Base-by-base conservation (phyloP, 1,140 invertebrate species). In the Trichonephila clavipes region DNA sequence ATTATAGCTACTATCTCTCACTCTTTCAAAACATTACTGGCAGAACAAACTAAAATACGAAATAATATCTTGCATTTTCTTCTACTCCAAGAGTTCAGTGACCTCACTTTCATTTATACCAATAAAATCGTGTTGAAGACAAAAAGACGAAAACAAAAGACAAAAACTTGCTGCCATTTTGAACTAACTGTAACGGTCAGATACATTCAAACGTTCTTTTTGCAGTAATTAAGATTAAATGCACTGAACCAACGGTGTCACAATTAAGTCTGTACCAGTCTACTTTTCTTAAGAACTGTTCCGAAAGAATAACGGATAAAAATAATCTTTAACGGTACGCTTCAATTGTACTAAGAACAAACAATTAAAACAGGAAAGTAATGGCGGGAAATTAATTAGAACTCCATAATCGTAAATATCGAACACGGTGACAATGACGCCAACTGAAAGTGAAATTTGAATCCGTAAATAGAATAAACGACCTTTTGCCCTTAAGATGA, bases 71-170 rank as follows among this genome's bases (percentile, higher is more conserved):
- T 18, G 16, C 24, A n/a, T 85, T 83, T 58, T 59, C 24, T 85
- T 59, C 83, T 51, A 12, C 8, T 51, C 14, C 24, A 85, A 85
- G 51, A 34, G 83, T 24, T 16, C 83, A 61, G n/a, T 85, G 51
- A 85, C 83, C 83, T 34, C n/a, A 24, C 83, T 85, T 85, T 24
- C 83, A 28, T 24, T 85, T 85, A 6, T 59, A 8, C 51, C 21
- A 85, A 34, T 59, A 85, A 85, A 85, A 24, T 59, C 10, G 83
- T 85, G 83, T 85, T 59, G 61, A 59, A 85, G 21, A 85, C 44
- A 85, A 85, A 59, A 24, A 85, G 19, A 85, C 16, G 24, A 7
- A 81, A 81, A 81, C 83, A 85, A 85, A 85, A 61, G 51, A n/a
- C 6, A 51, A 51, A 6, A 21, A 24, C 51, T 85, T 85, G 51